Evolutionary conservation across 2,888 invertebrate genomes (phyloP).

Genomic region (Oxytorus armatus): DNA sequence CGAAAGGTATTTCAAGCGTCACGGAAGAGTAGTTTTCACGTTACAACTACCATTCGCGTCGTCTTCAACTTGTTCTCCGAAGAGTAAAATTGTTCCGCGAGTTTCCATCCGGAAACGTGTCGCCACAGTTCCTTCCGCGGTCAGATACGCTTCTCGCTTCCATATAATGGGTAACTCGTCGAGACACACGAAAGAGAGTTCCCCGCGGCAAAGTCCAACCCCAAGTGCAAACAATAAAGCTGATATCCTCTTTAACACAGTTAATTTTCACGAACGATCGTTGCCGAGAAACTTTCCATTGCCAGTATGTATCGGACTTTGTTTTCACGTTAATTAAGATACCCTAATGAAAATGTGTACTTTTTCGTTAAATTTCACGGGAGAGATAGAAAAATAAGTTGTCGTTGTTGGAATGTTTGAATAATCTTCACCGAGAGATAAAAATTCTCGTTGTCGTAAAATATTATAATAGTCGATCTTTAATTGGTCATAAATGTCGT

Average conservation of each 20-base stretch:
- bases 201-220: background rate
- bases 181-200: background rate
- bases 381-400: too few species aligned
- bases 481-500: background rate
- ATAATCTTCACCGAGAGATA: too few species aligned
- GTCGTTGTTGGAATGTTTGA: too few species aligned
- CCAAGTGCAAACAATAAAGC: background rate
- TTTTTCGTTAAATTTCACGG: too few species aligned
- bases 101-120: conserved; percentile 17
- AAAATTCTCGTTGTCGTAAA: background rate
- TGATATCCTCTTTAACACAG: background rate
- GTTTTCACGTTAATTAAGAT: background rate
- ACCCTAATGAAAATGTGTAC: too few species aligned
- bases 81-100: conserved; percentile 36
- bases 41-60: background rate
- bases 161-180: background rate
- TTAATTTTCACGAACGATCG: background rate
- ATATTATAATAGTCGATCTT: background rate
- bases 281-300: background rate
- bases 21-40: conserved; percentile 18
- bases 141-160: conserved; percentile 7
- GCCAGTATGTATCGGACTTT: background rate
- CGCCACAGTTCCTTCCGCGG: background rate
- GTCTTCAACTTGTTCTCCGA: background rate
- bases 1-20: background rate